A percentile compares a stretch with the other conserved stretches of the same genome.
Conservation (phyloP, 2,113 vertebrate species). For the Dryoscopus gambensis region DNA sequence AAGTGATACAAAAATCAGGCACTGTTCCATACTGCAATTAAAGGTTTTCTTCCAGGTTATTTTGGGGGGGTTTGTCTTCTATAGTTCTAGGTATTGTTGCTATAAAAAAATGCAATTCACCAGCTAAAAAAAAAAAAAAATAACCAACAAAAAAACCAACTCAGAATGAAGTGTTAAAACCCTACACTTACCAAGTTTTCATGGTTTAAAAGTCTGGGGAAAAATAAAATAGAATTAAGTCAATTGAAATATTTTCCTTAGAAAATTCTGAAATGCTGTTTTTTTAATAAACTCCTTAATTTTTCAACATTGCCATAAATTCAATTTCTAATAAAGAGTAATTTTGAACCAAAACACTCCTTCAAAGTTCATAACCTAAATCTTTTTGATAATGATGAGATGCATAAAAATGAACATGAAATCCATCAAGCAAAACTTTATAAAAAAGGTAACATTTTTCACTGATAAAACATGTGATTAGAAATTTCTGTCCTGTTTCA, state of each 20-base stretch:
- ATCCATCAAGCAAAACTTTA: background rate
- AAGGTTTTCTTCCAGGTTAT: background rate
- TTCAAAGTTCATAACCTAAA: background rate
- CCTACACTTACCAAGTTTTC: background rate
- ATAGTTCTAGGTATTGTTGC: background rate
- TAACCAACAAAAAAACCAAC: background rate
- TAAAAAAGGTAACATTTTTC: background rate
- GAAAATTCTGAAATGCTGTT: background rate
- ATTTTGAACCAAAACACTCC: background rate
- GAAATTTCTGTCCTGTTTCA: background rate
- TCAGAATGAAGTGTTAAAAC: background rate
- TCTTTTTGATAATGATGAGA: background rate
- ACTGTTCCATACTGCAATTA: background rate
- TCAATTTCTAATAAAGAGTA: background rate
- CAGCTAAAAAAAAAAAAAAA: background rate
- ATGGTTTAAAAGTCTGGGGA: background rate
- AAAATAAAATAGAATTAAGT: background rate
- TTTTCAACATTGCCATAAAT: background rate
- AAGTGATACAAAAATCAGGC: background rate
- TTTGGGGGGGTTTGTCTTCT: background rate
- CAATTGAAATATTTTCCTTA: background rate
- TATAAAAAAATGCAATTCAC: background rate
- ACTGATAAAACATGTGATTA: background rate
- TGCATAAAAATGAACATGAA: background rate
- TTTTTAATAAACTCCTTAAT: background rate